Base-by-base conservation (phyloP, 2,113 vertebrate species). In the Argyrosomus japonicus region DNA sequence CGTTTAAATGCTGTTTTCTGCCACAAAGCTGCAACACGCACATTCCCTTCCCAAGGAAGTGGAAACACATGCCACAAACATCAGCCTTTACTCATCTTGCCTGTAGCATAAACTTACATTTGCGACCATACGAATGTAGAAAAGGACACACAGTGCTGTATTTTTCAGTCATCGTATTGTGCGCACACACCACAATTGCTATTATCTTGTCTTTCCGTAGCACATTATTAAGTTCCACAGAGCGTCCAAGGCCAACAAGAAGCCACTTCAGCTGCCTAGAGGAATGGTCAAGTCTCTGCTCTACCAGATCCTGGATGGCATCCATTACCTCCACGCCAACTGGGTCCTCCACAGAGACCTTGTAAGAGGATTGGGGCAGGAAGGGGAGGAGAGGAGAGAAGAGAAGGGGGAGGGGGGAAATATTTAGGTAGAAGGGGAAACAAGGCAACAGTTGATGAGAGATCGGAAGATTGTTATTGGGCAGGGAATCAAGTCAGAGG, bases 221-320 rank as follows among this genome's bases (percentile, higher is more conserved):
- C 98, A 99, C 95, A 99, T 99, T 94, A 99, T 99, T 93, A 99
- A 99, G 94, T 99, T 99, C 95, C 98, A 99, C 95, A 97, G 98
- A 96, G 98, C 98, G 84, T 99, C 98, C 93, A 99, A 99, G 95
- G 98, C 98, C 94, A 99, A 99, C 94, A 99, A 99, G 96, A 99
- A 99, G 94, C 98, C 98, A 80, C 96, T 99, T 95, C 98, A 99
- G 95, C 96, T 99, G 95, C 98, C 98, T 68, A 96, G 98, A 92
- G 98, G 98, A 93, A 99, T 99, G 98, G 98, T 99, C 93, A 99
- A 99, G 95, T 99, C 98, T 68, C 95, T 99, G 83, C 96, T 99
- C 13, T 99, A 99, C 96, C 98, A 99, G 96, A 99, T 99, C 94
- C 95, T 99, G 92, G 98, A 99, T 88, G 98, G 98, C 90, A 99